Evolutionary conservation across 2,888 invertebrate genomes (phyloP), one percentile per base, ranked within the genome.

Genomic region (Xanthostigma xanthostigma): DNA sequence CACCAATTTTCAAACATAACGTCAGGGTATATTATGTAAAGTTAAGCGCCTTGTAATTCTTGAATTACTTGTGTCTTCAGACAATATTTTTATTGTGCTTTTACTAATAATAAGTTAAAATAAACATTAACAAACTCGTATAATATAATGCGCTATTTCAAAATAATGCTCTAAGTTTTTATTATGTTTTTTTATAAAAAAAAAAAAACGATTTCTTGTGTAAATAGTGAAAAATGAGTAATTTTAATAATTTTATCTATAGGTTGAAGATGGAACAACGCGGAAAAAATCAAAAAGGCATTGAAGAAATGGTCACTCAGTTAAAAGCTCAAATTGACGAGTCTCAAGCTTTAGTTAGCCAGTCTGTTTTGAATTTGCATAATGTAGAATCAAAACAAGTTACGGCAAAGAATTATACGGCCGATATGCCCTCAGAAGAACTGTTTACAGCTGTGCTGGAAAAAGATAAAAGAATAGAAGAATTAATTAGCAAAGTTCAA

Each of bases 401-500:
- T 11, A 10, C 41, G 9, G 13, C 43, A 13, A 45, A 36, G 43
- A 50, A 50, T 39, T 66, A 65, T 50, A 64, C 55, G 46, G 58
- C 60, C 50, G 60, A 59, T 51, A 60, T 60, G 11, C 58, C 59
- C 48, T 60, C 62, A 12, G 64, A 68, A 52, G 67, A 68, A 54
- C 53, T 68, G 33, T 64, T 64, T 52, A 63, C 62, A 50, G 61
- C 65, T 56, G 64, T 78, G 51, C 66, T 76, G 12, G 73, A 72
- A 51, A 80, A 80, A 58, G 82, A 82, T 59, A 75, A 71, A 49
- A 72, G 71, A 58, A 75, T 84, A 49, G 60, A 73, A 37, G 81
- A 86, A 58, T 68, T 89, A 50, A 73, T 75, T 59, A 77, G 74
- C 54, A 77, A 76, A 61, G 74, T 86, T n/a, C 72, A 80, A 55